Evolutionary conservation across 2,888 invertebrate genomes (phyloP).

Genomic region (Dicranocentrus wangi): DNA sequence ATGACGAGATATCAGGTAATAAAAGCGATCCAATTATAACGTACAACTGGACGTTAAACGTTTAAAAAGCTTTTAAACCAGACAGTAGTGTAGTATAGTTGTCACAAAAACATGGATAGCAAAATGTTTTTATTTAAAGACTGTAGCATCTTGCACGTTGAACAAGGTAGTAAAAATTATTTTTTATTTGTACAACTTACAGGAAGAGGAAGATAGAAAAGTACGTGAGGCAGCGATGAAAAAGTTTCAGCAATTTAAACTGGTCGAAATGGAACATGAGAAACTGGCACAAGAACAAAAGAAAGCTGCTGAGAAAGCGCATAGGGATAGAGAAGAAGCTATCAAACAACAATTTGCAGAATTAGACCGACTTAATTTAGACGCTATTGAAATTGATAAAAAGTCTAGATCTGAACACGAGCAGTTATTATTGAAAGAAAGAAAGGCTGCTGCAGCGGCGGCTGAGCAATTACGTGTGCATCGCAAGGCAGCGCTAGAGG

Average conservation of each 20-base stretch:
- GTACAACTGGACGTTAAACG: too few relatives aligned
- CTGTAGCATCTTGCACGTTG: too few relatives aligned
- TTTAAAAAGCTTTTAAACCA: too few relatives aligned
- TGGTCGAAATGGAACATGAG: not conserved
- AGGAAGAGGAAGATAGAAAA: slow-evolving; percentile 33
- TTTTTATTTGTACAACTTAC: too few relatives aligned
- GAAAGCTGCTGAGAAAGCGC: not conserved
- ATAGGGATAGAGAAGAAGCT: not conserved
- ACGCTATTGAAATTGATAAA: slow-evolving; percentile 22
- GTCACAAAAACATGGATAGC: too few relatives aligned
- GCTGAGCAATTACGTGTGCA: slow-evolving; percentile 2
- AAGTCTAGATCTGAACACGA: slow-evolving; percentile 18
- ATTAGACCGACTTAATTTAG: not conserved
- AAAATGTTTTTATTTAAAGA: too few relatives aligned
- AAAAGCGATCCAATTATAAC: slow-evolving; percentile 6
- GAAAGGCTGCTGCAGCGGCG: slow-evolving; percentile 17
- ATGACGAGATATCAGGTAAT: slow-evolving; percentile 21
- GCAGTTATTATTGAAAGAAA: slow-evolving; percentile 27
- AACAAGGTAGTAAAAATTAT: too few relatives aligned
- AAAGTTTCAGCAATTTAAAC: not conserved
- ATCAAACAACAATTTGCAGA: slow-evolving; percentile 17
- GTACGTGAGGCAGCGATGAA: not conserved
- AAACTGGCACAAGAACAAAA: not conserved
- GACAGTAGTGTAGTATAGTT: too few relatives aligned
- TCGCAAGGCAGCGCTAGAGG: slow-evolving; percentile 35